Evolutionary conservation across 2,113 vertebrate genomes (phyloP), one percentile per base, ranked within the genome.

Genomic region (Lepus timidus): DNA sequence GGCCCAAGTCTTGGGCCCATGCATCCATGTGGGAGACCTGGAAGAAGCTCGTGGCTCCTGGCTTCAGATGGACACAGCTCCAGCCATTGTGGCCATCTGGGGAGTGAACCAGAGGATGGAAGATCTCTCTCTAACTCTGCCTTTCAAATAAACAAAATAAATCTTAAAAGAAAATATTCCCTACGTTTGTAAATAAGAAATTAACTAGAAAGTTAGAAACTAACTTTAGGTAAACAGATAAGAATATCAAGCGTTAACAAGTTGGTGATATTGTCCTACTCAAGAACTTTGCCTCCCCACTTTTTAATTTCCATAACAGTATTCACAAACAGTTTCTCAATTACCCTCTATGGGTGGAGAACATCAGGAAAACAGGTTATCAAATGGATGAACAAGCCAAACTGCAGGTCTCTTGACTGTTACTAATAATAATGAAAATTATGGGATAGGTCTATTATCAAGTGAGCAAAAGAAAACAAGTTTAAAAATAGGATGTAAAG

Each of bases 241-340:
- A 96, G 61, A 96, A 79, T 55, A 84, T 2, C 19, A 92, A 93
- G 25, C n/a, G 3, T 82, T 86, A 89, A 7, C 16, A 22, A 83
- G 22, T 33, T 76, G 78, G 19, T 7, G 0, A 83, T 64, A 51
- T 39, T 82, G 73, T 89, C 33, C 55, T 74, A 68, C 6, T 79
- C 68, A 74, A 79, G 25, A 36, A 71, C n/a, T 87, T n/a, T 36
- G 23, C 23, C 31, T 84, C 81, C 31, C 58, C 71, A 36, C 27
- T 75, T 81, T 80, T 82, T 29, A 64, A 79, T 95, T 91, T 88
- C 65, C 25, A 96, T 1, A 68, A 8, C 71, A 65, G 9, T 9
- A 80, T 67, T 80, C 39, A 86, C 5, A 14, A 29, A 67, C 76
- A n/a, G 14, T 36, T 87, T 94, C 78, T 16, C 10, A 52, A n/a